phyloP scores from a whole-genome alignment of 2,797 vertebrate species.

The Lithobates pipiens region DNA sequence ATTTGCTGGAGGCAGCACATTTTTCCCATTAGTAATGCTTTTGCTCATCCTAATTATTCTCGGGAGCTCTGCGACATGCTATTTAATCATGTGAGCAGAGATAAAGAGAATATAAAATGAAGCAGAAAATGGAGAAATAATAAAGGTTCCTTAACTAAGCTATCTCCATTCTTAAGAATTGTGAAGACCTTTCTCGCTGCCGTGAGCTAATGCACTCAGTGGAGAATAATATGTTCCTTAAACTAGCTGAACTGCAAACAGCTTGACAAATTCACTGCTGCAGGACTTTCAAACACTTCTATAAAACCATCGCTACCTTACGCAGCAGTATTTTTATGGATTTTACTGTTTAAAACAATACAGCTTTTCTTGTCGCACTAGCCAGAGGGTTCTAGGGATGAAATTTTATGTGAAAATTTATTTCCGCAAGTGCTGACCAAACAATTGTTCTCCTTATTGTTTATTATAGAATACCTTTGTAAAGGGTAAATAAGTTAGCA shows the following conservation, averaged over 20 bases:
- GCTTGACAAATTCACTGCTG: constrained; percentile 62
- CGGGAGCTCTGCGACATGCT: constrained; percentile 64
- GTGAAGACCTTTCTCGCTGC: constrained; percentile 55
- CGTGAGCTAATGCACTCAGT: constrained; percentile 48
- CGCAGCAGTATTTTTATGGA: constrained; percentile 50
- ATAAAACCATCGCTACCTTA: constrained; percentile 57
- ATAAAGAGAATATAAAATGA: constrained; percentile 70
- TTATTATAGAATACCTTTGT: constrained; percentile 20
- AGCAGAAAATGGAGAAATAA: constrained; percentile 63
- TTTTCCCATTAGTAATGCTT: constrained; percentile 71
- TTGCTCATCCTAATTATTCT: constrained; percentile 71
- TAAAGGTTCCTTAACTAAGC: constrained; percentile 56
- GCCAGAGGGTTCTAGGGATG: constrained; percentile 24
- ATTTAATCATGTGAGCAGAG: constrained; percentile 70
- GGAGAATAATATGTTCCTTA: constrained; percentile 61
- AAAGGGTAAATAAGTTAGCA: constrained; percentile 32
- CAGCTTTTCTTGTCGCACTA: constrained; percentile 19
- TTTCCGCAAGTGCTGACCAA: constrained; percentile 48
- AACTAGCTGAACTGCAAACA: constrained; percentile 56
- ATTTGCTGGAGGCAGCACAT: constrained; percentile 70
- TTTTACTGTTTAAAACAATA: constrained; percentile 51
- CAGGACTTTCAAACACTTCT: constrained; percentile 53
- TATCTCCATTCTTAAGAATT: constrained; percentile 63
- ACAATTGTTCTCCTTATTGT: constrained; percentile 41
- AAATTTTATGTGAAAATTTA: constrained; percentile 54